Percentiles rank a stretch among this genome's conserved stretches.
Evolutionary conservation across 2,797 vertebrate genomes (phyloP).

Genomic region (Antrozous pallidus): DNA sequence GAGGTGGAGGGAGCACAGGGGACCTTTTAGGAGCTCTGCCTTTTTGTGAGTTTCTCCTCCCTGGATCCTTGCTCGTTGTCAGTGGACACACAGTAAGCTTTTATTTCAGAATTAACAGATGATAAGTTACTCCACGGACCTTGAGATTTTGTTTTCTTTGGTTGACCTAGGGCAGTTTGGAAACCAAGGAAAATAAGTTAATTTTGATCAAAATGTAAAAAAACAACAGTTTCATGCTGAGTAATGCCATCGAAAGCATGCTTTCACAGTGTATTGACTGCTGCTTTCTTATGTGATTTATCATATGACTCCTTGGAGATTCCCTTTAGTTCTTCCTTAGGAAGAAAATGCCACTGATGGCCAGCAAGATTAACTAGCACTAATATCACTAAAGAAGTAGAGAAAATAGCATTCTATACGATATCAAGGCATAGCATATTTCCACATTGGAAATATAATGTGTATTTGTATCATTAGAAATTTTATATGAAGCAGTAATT

Average conservation of each 20-base stretch:
- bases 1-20: rapidly evolving
- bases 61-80: not conserved
- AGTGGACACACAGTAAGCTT: not conserved
- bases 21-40: not conserved
- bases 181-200: slow-evolving; percentile 6
- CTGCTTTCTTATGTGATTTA: not conserved
- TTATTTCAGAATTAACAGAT: slow-evolving; percentile 20
- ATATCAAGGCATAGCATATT: not conserved
- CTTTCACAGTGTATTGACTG: not conserved
- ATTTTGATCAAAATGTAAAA: not conserved
- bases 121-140: not conserved
- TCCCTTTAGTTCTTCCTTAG: not conserved
- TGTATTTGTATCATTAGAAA: not conserved
- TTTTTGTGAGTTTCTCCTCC: not conserved
- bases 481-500: not conserved
- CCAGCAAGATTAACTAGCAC: not conserved
- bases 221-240: not conserved
- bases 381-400: not conserved
- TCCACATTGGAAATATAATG: not conserved
- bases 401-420: not conserved
- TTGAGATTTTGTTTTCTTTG: not conserved
- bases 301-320: not conserved
- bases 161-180: not conserved
- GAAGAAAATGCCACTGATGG: not conserved
- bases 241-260: not conserved